These are phyloP conservation scores for Laodelphax striatellus DNA, from an alignment of 1,140 invertebrate genomes.

Conservation along the genomic window DNA sequence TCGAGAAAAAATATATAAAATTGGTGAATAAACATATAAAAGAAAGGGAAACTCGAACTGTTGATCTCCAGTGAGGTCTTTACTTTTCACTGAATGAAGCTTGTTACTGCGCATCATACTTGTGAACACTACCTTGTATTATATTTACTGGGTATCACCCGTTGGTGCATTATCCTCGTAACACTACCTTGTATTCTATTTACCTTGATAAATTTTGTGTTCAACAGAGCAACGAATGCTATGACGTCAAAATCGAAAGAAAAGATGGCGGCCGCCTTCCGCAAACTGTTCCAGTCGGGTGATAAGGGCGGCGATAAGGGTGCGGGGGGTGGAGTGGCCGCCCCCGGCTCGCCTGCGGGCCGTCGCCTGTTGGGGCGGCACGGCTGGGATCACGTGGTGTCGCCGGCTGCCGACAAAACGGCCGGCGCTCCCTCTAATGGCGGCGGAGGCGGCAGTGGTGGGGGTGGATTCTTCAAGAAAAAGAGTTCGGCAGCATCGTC, in stretches of 20 bases:
- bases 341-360: constrained; percentile 36
- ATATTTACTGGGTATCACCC: no score
- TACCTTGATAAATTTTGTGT: no score
- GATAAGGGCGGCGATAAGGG: constrained; percentile 35
- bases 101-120: no score
- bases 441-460: not conserved
- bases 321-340: constrained; percentile 32
- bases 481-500: constrained; percentile 21
- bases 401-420: constrained; percentile 46
- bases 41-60: no score
- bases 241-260: constrained; percentile 64
- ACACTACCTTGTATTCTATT: no score
- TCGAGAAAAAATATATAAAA: no score
- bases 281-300: constrained; percentile 58
- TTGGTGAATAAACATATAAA: no score
- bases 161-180: no score
- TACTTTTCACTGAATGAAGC: no score
- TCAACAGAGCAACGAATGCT: not conserved
- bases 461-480: constrained; percentile 30
- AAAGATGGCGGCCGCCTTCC: constrained; percentile 58
- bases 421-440: constrained; percentile 26
- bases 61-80: no score
- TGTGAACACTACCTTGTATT: no score
- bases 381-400: constrained; percentile 45
- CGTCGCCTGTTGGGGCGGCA: constrained; percentile 39